These are phyloP conservation scores for Campopleginae sp. DNA, from an alignment of 2,888 invertebrate species.

Conservation along the genomic window DNA sequence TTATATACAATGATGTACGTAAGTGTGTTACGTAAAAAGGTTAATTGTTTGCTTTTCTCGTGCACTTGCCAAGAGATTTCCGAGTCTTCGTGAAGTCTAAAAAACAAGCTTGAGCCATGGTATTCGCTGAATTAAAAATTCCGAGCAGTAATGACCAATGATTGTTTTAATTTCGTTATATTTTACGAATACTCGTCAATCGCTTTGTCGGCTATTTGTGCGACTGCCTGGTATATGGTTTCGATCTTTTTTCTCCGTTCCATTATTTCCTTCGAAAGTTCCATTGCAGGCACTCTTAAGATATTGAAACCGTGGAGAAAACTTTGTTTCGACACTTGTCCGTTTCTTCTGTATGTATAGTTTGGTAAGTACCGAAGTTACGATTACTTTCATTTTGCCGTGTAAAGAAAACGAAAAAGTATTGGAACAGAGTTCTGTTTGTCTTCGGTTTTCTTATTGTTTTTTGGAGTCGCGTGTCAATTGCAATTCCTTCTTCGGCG, in stretches of 20 bases:
- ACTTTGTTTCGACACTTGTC: slow-evolving; percentile 37
- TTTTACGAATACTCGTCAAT: slow-evolving; percentile 4
- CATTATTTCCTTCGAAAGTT: slow-evolving; percentile 8
- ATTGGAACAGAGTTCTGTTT: not conserved
- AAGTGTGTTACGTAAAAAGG: slow-evolving; percentile 34
- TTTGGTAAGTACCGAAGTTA: slow-evolving; percentile 11
- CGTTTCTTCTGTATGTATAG: not conserved
- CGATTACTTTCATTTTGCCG: not conserved
- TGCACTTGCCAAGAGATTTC: slow-evolving; percentile 18
- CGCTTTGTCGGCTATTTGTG: not conserved
- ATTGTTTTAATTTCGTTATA: not conserved
- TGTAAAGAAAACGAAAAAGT: not conserved
- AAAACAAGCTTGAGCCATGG: not conserved
- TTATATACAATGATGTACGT: not conserved
- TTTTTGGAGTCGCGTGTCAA: slow-evolving; percentile 42
- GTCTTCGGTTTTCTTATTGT: not conserved
- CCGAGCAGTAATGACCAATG: slow-evolving; percentile 9
- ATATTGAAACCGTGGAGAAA: slow-evolving; percentile 32
- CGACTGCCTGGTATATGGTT: not conserved
- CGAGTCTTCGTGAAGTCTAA: too few species aligned
- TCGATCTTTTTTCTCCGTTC: not conserved
- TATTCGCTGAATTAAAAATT: not conserved
- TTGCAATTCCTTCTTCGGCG: slow-evolving; percentile 48
- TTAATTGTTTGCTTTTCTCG: slow-evolving; percentile 56
- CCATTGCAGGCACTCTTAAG: slow-evolving; percentile 15